Evolutionary conservation across 2,888 invertebrate genomes (phyloP), one percentile per base, ranked within the genome.

Genomic region (Polydrusus pterygomalis): DNA sequence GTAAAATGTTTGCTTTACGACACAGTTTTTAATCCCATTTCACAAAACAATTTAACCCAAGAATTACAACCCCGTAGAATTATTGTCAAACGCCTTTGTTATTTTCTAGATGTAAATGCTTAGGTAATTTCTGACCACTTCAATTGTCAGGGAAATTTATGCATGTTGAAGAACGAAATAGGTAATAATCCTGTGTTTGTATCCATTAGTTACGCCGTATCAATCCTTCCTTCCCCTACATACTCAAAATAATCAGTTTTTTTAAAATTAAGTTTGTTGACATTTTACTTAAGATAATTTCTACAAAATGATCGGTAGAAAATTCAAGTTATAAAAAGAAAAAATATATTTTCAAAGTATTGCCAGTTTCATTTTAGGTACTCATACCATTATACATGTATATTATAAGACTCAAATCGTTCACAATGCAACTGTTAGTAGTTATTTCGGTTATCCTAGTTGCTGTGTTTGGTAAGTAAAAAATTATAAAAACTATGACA

Each of bases 391-490:
- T 25, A 25, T 25, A n/a, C n/a, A 25, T 25, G 25, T 25, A 25
- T 25, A 25, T 25, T 25, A 25, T 25, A 25, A 1, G 25, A 25
- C 25, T 43, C 43, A 2, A 43, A 43, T n/a, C 10, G 8, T 25
- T 25, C 25, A 10, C 11, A 51, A 51, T 51, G 51, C 9, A 51
- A 49, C 2, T 17, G 15, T 49, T 49, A 20, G 6, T 43, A 18
- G 8, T 51, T 18, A 11, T 51, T 51, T 51, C 51, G 15, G 11
- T 51, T 7, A 10, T 51, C 2, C 8, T 51, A 18, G 51, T 10
- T 18, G 51, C 18, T 18, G 51, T 18, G 7, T 51, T 51, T 51
- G 51, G 51, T 51, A 51, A 18, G 51, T 49, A 30, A 40, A 43
- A 0, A 43, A 34, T 34, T 34, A 30, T 30, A 30, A 30, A 30